Evolutionary conservation across 2,797 vertebrate species (phyloP).

Genomic region (Gallinago nigripennis): DNA sequence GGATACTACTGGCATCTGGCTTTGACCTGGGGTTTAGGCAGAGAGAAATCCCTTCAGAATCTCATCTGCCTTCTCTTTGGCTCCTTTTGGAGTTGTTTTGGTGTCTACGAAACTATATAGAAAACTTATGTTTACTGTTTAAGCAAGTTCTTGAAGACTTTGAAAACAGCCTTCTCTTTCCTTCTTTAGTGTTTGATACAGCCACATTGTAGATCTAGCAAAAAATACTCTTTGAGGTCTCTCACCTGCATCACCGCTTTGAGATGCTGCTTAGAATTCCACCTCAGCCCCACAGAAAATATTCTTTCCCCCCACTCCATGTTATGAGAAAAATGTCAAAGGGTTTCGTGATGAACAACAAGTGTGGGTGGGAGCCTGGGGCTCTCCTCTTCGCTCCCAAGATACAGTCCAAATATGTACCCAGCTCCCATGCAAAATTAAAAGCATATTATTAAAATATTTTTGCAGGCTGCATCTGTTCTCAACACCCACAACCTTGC

Average conservation of each 20-base stretch:
- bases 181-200: not conserved
- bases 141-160: not conserved
- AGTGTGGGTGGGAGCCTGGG: slow-evolving; percentile 18
- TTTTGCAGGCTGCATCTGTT: slow-evolving; percentile 49
- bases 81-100: not conserved
- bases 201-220: not conserved
- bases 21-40: not conserved
- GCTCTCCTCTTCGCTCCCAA: not conserved
- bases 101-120: fast-evolving
- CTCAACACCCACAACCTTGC: slow-evolving; percentile 15
- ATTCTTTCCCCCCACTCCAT: fast-evolving
- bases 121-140: not conserved
- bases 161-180: not conserved
- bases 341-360: not conserved
- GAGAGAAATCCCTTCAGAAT: not conserved
- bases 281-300: not conserved
- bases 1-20: not conserved
- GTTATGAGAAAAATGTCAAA: not conserved
- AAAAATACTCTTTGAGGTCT: not conserved
- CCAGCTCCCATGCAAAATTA: not conserved
- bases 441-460: slow-evolving; percentile 25
- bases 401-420: not conserved
- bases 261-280: not conserved
- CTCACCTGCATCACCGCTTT: not conserved
- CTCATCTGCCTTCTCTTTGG: not conserved